Percentiles rank a stretch among this genome's conserved stretches.
phyloP scores from a whole-genome alignment of 2,888 invertebrate genomes.

The Tetranychus piercei region DNA sequence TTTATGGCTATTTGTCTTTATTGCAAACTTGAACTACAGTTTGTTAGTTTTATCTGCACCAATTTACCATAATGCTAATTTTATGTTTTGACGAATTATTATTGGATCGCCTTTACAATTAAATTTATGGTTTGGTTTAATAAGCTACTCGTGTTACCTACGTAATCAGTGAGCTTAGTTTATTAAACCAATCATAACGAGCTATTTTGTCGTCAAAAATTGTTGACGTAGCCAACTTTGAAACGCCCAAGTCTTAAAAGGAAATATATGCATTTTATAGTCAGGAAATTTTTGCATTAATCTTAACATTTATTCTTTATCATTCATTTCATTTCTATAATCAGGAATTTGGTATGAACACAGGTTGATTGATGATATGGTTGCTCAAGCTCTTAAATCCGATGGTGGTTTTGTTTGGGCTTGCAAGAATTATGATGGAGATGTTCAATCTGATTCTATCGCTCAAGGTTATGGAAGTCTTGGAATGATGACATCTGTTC shows the following conservation, averaged over 20 bases:
- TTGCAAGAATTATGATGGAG: constrained; percentile 98
- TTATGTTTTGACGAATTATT: not conserved
- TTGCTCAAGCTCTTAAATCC: constrained; percentile 90
- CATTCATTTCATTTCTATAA: not conserved
- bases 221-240: too few species aligned
- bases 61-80: too few species aligned
- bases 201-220: too few species aligned
- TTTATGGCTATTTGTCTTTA: not conserved
- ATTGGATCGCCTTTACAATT: not conserved
- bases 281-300: too few species aligned
- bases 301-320: not conserved
- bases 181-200: too few species aligned
- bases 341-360: constrained; percentile 81
- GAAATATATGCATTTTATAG: too few species aligned
- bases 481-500: constrained; percentile 93
- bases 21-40: not conserved
- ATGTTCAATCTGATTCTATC: constrained; percentile 93
- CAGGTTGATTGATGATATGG: constrained; percentile 95
- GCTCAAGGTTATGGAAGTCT: constrained; percentile 65
- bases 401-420: constrained; percentile 99
- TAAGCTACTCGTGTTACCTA: too few species aligned
- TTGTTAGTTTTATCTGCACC: too few species aligned
- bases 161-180: too few species aligned
- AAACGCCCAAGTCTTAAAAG: too few species aligned
- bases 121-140: too few species aligned